Conservation (phyloP, 1,140 invertebrate genomes). For the Macrocentrus cingulum region DNA sequence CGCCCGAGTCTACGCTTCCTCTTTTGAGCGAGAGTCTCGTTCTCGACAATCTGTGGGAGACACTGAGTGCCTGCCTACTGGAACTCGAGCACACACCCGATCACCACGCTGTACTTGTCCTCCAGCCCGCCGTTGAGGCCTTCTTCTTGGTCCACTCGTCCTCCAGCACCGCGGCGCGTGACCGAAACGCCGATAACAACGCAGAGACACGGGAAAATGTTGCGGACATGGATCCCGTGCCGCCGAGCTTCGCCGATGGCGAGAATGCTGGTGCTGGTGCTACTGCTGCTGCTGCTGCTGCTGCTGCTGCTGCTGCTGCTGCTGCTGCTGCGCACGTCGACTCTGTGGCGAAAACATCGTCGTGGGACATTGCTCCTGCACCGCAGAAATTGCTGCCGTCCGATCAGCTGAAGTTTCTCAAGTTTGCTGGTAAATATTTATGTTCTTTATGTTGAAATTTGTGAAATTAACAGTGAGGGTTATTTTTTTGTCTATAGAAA, state of each 20-base stretch:
- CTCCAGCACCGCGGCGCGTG: constrained; percentile 53
- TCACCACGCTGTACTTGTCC: constrained; percentile 88
- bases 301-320: no score
- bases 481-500: constrained; percentile 63
- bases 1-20: constrained; percentile 56
- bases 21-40: constrained; percentile 74
- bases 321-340: constrained; percentile 39
- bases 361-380: constrained; percentile 44
- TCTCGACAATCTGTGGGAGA: constrained; percentile 77
- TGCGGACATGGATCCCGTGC: constrained; percentile 50
- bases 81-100: constrained; percentile 87
- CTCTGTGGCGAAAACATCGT: constrained; percentile 33
- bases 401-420: constrained; percentile 76
- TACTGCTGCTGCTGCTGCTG: no score
- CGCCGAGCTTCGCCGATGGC: constrained; percentile 49
- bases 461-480: not conserved
- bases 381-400: constrained; percentile 53
- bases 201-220: constrained; percentile 47
- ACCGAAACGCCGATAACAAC: constrained; percentile 44
- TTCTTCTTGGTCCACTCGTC: constrained; percentile 89
- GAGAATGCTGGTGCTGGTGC: no score
- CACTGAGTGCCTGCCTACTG: constrained; percentile 78
- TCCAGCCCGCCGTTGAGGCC: constrained; percentile 90
- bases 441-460: not conserved
- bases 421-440: constrained; percentile 68